phyloP scores from a whole-genome alignment of 2,888 invertebrate genomes.

The Plagodis dolabraria region DNA sequence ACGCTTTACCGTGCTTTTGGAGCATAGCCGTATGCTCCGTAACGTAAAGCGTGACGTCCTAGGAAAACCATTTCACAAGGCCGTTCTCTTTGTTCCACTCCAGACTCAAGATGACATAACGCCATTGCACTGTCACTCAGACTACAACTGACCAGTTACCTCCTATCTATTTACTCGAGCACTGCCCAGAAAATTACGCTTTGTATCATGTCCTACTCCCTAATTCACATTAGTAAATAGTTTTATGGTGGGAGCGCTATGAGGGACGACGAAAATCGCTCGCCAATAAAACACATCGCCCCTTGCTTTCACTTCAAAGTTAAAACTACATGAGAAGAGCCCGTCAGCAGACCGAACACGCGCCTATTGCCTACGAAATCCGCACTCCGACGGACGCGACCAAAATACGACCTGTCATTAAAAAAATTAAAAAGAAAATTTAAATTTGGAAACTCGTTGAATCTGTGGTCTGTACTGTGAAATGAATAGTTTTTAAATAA shows the following conservation, averaged over 20 bases:
- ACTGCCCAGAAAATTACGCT: slow-evolving; percentile 35
- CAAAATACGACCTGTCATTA: slow-evolving; percentile 46
- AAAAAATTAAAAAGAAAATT: slow-evolving; percentile 23
- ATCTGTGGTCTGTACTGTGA: slow-evolving; percentile 45
- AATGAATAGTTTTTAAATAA: slow-evolving; percentile 41
- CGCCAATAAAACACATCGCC: slow-evolving; percentile 77
- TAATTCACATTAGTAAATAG: slow-evolving; percentile 40
- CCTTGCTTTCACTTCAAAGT: slow-evolving; percentile 77
- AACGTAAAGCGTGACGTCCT: slow-evolving; percentile 36
- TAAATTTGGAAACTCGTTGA: slow-evolving; percentile 3
- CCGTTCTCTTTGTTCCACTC: slow-evolving; percentile 43
- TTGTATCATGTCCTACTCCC: slow-evolving; percentile 24
- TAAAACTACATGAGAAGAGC: slow-evolving; percentile 69
- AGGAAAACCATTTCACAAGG: slow-evolving; percentile 38
- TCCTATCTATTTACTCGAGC: slow-evolving; percentile 37
- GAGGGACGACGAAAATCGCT: slow-evolving; percentile 79
- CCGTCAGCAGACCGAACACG: slow-evolving; percentile 55
- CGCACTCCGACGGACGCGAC: slow-evolving; percentile 67
- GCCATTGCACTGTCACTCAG: neutral
- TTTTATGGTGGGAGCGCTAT: slow-evolving; percentile 50
- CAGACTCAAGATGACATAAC: slow-evolving; percentile 44
- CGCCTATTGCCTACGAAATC: slow-evolving; percentile 64
- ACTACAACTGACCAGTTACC: slow-evolving; percentile 6
- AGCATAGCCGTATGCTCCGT: too few relatives aligned
- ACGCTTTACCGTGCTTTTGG: slow-evolving; percentile 35